phyloP scores from a whole-genome alignment of 2,113 vertebrate genomes.

The Clarias magur region DNA sequence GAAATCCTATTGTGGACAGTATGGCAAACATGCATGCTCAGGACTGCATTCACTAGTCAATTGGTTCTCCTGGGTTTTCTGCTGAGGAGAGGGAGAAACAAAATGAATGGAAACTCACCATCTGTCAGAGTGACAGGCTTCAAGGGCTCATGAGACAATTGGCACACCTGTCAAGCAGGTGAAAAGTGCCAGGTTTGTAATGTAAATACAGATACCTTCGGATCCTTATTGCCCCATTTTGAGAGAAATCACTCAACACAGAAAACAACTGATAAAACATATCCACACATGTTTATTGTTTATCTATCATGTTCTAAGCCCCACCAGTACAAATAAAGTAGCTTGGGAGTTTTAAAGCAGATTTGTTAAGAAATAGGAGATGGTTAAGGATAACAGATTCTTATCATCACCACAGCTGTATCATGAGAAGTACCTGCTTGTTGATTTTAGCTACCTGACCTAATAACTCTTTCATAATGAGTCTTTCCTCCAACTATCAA shows the following conservation, averaged over 20 bases:
- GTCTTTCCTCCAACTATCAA: neutral
- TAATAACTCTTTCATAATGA: neutral
- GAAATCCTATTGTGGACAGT: slow-evolving; percentile 4
- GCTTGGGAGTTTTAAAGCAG: neutral
- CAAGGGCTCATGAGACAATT: slow-evolving; percentile 33
- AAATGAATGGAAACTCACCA: slow-evolving; percentile 49
- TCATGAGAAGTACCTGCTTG: neutral
- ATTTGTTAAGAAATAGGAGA: neutral
- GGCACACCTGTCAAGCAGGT: slow-evolving; percentile 22
- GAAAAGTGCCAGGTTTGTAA: slow-evolving; percentile 33
- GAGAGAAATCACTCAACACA: slow-evolving; percentile 14
- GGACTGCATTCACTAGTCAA: slow-evolving; percentile 41
- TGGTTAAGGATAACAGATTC: neutral
- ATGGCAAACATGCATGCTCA: slow-evolving; percentile 30
- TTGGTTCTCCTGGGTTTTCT: slow-evolving; percentile 41
- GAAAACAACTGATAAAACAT: slow-evolving; percentile 46
- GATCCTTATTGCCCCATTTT: slow-evolving; percentile 30
- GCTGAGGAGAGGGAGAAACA: slow-evolving; percentile 34
- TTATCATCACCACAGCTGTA: neutral
- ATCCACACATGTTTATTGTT: slow-evolving; percentile 29
- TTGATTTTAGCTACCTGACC: neutral
- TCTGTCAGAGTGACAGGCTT: slow-evolving; percentile 51
- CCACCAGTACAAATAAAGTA: slow-evolving; percentile 6
- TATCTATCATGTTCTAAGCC: slow-evolving; percentile 35
- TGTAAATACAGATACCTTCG: slow-evolving; percentile 39